Evolutionary conservation across 2,888 invertebrate species (phyloP), one percentile per base, ranked within the genome.

Genomic region (Malthinus seriepunctatus): DNA sequence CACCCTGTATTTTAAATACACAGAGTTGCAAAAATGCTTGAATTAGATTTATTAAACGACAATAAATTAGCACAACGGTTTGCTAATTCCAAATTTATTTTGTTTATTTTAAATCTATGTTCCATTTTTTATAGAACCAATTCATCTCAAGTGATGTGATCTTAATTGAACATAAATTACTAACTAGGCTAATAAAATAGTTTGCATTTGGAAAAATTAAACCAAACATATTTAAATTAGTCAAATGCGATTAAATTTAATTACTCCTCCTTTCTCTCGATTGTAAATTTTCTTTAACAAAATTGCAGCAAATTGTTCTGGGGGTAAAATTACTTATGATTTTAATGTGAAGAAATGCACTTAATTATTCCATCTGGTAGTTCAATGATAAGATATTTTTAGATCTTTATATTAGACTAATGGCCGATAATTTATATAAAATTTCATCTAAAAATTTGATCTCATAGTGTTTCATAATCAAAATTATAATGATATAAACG

Each of bases 401-500:
- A 53, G 47, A 46, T 33, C 38, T 31, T 15, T 33, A 14, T 55
- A 34, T 11, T 34, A 9, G 56, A 56, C 45, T 50, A 44, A 56
- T 31, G 56, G 45, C 56, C 56, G 45, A 50, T 50, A 56, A 56
- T 56, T 45, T 49, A 34, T n/a, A 31, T 45, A 23, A 23, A 53
- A 45, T 45, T 53, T 37, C 38, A 37, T 34, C n/a, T 23, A 34
- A 34, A 55, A 55, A 39, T 42, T 38, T 9, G 31, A 11, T 15
- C 39, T 38, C 10, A 39, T 32, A 50, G 48, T 49, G 38, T 55
- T 47, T 48, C 42, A 55, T 55, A 55, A 55, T 55, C 50, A 38
- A 14, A 15, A 23, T 33, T 9, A 39, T 48, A 54, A 55, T 48
- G 34, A 48, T 48, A 48, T 55, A 42, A 44, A 48, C 39, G 34